These are phyloP conservation scores for Euura saliciscinereae DNA, from an alignment of 1,140 invertebrate genomes.

Conservation along the genomic window DNA sequence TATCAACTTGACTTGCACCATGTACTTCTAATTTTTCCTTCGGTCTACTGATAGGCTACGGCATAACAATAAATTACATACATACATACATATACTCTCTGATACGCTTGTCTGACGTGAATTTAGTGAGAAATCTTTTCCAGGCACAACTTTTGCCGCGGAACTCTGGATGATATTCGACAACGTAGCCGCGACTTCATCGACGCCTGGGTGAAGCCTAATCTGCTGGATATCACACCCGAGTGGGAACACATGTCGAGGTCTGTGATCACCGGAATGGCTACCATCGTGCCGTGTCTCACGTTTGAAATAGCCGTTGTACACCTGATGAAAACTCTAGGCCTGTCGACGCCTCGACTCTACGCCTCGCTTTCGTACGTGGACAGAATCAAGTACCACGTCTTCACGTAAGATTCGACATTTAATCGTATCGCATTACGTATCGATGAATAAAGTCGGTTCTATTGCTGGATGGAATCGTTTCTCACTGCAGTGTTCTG, in stretches of 20 bases:
- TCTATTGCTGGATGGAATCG: no score
- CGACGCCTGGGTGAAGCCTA: conserved; percentile 49
- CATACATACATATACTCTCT: no score
- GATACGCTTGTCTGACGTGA: no score
- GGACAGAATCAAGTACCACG: conserved; percentile 28
- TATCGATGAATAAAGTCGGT: no score
- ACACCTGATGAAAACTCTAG: conserved; percentile 42
- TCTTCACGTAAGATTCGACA: conserved; percentile 29
- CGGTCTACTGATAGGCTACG: no score
- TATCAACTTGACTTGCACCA: no score
- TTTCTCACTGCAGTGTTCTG: no score
- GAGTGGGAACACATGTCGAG: conserved; percentile 59
- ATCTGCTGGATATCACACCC: conserved; percentile 41
- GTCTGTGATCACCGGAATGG: conserved; percentile 47
- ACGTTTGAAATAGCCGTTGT: conserved; percentile 42
- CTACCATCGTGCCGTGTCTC: conserved; percentile 41
- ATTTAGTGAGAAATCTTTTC: conserved; percentile 55
- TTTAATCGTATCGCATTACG: no score
- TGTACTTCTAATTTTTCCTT: no score
- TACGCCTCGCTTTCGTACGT: conserved; percentile 37
- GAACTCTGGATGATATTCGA: conserved; percentile 51
- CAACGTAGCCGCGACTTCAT: conserved; percentile 51
- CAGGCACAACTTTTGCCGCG: conserved; percentile 65
- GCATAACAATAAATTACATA: no score
- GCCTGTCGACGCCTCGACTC: conserved; percentile 41